phyloP scores from a whole-genome alignment of 92 coral and sea anemone genomes.

The Parazoanthus atlanticus region DNA sequence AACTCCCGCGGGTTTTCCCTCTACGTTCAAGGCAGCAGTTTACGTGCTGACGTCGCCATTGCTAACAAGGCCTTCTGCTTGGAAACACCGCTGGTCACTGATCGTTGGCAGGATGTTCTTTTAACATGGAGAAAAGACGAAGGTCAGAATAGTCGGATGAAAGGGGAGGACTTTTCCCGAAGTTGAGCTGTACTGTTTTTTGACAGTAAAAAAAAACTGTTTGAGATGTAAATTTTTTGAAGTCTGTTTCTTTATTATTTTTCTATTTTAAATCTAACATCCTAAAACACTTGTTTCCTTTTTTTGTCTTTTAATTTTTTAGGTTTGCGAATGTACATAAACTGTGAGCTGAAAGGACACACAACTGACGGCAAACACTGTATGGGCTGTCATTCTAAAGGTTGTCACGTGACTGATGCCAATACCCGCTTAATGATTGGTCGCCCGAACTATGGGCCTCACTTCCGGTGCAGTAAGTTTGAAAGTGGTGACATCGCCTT shows the following conservation, averaged over 20 bases:
- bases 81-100: constrained; percentile 75
- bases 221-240: too few relatives aligned
- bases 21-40: constrained; percentile 80
- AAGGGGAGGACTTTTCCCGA: not conserved
- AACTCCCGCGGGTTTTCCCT: constrained; percentile 96
- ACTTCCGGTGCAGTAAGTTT: constrained; percentile 89
- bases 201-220: too few relatives aligned
- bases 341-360: constrained; percentile 86
- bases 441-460: constrained; percentile 90
- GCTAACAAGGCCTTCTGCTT: constrained; percentile 85
- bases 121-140: constrained; percentile 84
- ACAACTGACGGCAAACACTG: constrained; percentile 80
- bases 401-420: constrained; percentile 89
- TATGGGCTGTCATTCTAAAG: constrained; percentile 86
- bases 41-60: constrained; percentile 92
- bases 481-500: constrained; percentile 93
- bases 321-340: constrained; percentile 90
- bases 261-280: not conserved
- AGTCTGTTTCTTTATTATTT: not conserved
- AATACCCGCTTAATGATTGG: constrained; percentile 92
- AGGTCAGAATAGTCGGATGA: constrained; percentile 54
- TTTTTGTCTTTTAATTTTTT: not conserved
- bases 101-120: constrained; percentile 92
- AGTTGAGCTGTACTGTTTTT: not conserved
- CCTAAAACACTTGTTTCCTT: not conserved